Conservation (phyloP, 2,888 invertebrate species). For the Drosophila fungiperda region DNA sequence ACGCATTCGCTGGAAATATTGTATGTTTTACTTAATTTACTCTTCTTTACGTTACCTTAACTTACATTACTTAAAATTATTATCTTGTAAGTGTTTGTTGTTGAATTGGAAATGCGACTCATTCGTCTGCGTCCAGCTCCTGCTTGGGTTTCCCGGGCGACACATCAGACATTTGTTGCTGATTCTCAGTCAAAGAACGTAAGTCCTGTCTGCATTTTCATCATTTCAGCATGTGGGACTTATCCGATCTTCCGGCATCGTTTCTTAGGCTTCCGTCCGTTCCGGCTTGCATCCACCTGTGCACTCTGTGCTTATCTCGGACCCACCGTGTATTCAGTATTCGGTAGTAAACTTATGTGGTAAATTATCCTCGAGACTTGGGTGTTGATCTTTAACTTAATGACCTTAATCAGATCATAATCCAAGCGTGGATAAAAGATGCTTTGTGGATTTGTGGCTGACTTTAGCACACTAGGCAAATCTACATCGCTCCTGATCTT, state of each 20-base stretch:
- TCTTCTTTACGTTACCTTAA: background rate
- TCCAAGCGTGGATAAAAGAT: too few species aligned
- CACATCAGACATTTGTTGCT: background rate
- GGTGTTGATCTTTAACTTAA: background rate
- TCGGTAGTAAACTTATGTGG: background rate
- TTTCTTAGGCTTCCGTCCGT: background rate
- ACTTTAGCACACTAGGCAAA: background rate
- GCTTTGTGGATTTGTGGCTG: background rate
- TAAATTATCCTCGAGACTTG: background rate
- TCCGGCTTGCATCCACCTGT: background rate
- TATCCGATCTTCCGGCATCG: background rate
- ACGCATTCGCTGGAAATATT: background rate
- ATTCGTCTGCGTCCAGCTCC: background rate
- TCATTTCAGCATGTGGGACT: background rate
- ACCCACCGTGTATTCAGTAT: background rate
- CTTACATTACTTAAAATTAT: background rate
- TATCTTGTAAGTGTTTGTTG: background rate
- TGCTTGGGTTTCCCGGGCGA: background rate
- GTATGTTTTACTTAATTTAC: background rate
- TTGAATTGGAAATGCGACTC: background rate
- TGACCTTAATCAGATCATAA: too few species aligned
- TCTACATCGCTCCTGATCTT: background rate
- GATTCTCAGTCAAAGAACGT: background rate
- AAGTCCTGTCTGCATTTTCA: background rate
- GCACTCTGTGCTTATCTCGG: background rate